These are phyloP conservation scores for Caranx ignobilis DNA, from an alignment of 2,113 vertebrate species.

Conservation along the genomic window DNA sequence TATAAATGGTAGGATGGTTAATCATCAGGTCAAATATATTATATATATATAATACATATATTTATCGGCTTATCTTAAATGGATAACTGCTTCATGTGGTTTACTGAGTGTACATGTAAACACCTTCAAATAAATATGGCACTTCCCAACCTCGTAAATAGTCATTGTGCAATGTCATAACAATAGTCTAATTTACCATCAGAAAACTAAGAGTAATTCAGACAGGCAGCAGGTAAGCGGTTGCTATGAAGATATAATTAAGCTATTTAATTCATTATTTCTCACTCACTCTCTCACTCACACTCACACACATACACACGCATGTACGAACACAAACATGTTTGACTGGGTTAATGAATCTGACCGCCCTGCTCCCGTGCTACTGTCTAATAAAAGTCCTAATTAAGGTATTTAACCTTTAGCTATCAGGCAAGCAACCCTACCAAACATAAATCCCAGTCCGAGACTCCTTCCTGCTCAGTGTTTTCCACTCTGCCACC, in stretches of 20 bases:
- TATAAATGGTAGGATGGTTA: too few species aligned
- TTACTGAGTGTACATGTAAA: background rate
- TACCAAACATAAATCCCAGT: slow-evolving; percentile 5
- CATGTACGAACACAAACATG: background rate
- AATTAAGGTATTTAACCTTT: slow-evolving; percentile 49
- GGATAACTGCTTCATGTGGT: background rate
- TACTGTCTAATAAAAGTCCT: slow-evolving; percentile 5
- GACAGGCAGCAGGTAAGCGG: background rate
- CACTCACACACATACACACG: background rate
- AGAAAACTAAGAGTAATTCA: background rate
- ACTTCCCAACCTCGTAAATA: background rate
- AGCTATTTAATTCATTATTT: background rate
- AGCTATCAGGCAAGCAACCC: slow-evolving; percentile 2
- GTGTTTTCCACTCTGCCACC: background rate
- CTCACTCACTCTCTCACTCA: background rate
- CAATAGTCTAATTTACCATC: background rate
- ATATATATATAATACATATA: too few species aligned
- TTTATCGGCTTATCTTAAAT: too few species aligned
- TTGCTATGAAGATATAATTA: background rate
- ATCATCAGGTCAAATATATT: too few species aligned
- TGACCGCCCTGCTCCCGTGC: background rate
- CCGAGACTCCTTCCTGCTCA: background rate
- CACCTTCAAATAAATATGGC: background rate
- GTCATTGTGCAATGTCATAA: background rate
- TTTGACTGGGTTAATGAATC: slow-evolving; percentile 50